Evolutionary conservation across 2,113 vertebrate genomes (phyloP), one percentile per base, ranked within the genome.

Genomic region (Orthonyx spaldingii): DNA sequence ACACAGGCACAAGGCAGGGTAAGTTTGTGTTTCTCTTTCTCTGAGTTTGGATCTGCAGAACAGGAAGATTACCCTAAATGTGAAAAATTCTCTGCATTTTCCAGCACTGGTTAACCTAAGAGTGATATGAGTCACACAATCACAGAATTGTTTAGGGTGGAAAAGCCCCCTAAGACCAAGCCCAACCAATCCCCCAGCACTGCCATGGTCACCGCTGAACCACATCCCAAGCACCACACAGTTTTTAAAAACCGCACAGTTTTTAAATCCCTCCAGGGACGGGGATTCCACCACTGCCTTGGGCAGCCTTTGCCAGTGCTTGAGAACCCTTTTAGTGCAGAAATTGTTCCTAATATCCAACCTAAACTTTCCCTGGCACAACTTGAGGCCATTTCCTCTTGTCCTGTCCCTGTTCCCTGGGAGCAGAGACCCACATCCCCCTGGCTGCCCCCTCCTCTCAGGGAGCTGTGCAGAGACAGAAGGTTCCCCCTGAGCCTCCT

Each of bases 381-480:
- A 9, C 27, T 16, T 55, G 41, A 86, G 53, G 19, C 35, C 13
- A 24, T 44, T 68, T 66, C 60, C 13, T 33, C 46, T n/a, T 24
- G 23, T 49, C 22, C 53, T 68, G 41, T 27, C 17, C 30, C n/a
- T 53, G 30, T 27, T 41, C 35, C 24, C 30, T 32, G 61, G 27
- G 8, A 68, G 61, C 22, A 82, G 46, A 60, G 30, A 24, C 46
- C 0, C 0, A 13, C 16, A 44, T 16, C 1, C 12, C 23, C 17
- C 21, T 20, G 18, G 6, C 41, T 74, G 32, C 22, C 14, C 11
- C 28, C 47, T 60, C 60, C 46, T 74, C 16, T 28, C 53, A 74
- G 41, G 39, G 22, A 60, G 39, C 7, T 35, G 42, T 11, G 11
- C 14, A 60, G 70, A 66, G 18, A 5, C 14, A 55, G 21, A 71